Base-by-base conservation (phyloP, 2,888 invertebrate species). In the Subacronicta megacephala region DNA sequence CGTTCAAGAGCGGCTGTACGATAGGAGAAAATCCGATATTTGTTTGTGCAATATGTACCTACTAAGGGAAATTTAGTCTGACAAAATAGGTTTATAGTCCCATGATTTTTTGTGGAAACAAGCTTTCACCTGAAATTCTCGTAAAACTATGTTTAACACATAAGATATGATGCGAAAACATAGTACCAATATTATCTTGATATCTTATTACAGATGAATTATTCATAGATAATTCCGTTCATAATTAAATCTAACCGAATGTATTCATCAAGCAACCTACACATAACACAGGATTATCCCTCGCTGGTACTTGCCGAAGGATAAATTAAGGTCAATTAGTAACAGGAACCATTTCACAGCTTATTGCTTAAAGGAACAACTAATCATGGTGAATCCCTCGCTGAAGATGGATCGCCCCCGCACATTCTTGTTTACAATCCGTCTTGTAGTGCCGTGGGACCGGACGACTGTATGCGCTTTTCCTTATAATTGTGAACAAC, bases 391-490 rank as follows among this genome's bases (percentile, higher is more conserved):
- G 73, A 70, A 80, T 82, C 77, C 70, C 72, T 74, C 62, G 68
- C 55, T 67, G 64, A 68, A 83, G 84, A 86, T 73, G 72, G 71
- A 84, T 83, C 83, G 83, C 85, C 87, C 78, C 83, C 85, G 81
- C 83, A 83, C 83, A 85, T 87, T 88, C 83, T 79, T 83, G 82
- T 87, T 88, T 84, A 84, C 82, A 75, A 80, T 80, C 75, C 70
- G 74, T 84, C 81, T 81, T 81, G 61, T 53, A 73, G 55, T 65
- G 71, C 70, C 78, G 84, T 84, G 80, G 59, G 81, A 79, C 67
- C 73, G 63, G 73, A 69, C 75, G 75, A 46, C 63, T 72, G 62
- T 59, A 50, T 56, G 56, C 65, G 69, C 70, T 75, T 81, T 79
- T 78, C 76, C 63, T 80, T 78, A 74, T 77, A 67, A 77, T 80